Conservation (phyloP, 1,140 invertebrate species). For the Brachionus manjavacas region DNA sequence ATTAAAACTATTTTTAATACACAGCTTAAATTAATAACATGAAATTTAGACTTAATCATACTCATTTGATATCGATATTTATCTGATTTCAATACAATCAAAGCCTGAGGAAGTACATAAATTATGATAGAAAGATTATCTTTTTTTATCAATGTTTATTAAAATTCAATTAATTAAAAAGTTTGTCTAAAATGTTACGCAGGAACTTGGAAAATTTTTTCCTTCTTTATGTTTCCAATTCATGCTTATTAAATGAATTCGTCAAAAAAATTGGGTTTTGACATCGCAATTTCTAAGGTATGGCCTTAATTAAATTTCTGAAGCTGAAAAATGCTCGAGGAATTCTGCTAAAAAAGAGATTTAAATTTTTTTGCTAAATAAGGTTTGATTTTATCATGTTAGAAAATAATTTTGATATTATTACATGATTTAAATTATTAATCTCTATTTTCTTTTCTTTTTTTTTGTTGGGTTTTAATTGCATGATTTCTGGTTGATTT, state of each 20-base stretch:
- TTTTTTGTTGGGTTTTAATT: not conserved
- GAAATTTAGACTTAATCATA: not conserved
- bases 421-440: not conserved
- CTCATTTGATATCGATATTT: not conserved
- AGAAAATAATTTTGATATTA: not conserved
- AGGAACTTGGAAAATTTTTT: not conserved
- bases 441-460: not conserved
- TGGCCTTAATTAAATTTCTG: not conserved
- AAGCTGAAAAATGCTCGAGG: not conserved
- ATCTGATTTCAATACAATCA: not conserved
- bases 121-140: not conserved
- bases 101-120: not conserved
- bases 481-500: slow-evolving; percentile 2
- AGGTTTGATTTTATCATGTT: not conserved
- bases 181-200: not conserved
- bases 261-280: not conserved
- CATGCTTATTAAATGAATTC: no score
- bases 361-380: not conserved
- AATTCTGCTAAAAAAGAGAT: not conserved
- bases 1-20: not conserved
- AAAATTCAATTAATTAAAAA: not conserved
- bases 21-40: not conserved
- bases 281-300: not conserved
- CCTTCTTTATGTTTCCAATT: not conserved
- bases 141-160: not conserved